Evolutionary conservation across 2,888 invertebrate species (phyloP).

Genomic region (Stenolophus ochropezus): DNA sequence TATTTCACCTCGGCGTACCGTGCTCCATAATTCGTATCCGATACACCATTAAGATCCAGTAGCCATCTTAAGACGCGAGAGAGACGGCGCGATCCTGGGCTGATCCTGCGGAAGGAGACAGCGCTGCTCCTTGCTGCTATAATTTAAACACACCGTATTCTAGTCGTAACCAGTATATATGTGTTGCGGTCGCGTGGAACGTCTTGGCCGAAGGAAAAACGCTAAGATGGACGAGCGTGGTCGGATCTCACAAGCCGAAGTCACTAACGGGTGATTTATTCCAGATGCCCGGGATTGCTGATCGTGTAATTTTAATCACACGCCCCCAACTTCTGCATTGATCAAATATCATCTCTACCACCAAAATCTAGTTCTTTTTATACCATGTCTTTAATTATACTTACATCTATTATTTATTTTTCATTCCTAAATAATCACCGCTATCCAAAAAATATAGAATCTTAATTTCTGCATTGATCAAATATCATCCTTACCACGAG

Average conservation of each 20-base stretch:
- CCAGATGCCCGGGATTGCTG: background rate
- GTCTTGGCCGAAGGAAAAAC: constrained; percentile 49
- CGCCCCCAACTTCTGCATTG: no score
- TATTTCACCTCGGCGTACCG: constrained; percentile 7
- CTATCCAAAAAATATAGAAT: no score
- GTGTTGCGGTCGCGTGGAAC: constrained; percentile 56
- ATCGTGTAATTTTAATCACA: constrained; percentile 35
- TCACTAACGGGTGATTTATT: constrained; percentile 15
- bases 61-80: constrained; percentile 40
- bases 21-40: constrained; percentile 46
- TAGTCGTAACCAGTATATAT: constrained; percentile 58
- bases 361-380: no score
- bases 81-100: background rate
- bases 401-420: no score
- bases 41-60: constrained; percentile 46
- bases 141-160: constrained; percentile 47
- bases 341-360: no score
- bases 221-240: constrained; percentile 54
- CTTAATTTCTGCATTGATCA: no score
- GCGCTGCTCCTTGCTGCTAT: background rate
- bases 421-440: no score
- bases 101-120: background rate
- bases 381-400: no score
- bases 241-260: constrained; percentile 30
- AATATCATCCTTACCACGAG: no score